These are phyloP conservation scores for Epinephelus cyanopodus DNA, from an alignment of 2,113 vertebrate genomes.

Conservation along the genomic window DNA sequence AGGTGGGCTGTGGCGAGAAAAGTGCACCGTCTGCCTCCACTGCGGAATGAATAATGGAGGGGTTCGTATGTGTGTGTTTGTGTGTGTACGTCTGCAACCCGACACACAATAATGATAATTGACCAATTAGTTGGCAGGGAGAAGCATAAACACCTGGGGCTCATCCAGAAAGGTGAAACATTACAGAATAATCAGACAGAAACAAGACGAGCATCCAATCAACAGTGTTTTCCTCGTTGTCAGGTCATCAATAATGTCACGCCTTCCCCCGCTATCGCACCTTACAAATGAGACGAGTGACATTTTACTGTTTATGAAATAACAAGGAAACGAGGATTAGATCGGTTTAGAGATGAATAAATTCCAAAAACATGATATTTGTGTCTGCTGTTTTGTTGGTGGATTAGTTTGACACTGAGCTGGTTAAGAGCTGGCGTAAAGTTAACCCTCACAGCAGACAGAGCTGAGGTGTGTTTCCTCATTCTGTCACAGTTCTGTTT, in stretches of 20 bases:
- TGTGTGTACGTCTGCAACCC: conserved; percentile 21
- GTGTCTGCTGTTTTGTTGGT: neutral
- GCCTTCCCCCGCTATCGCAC: neutral
- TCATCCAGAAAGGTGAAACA: conserved; percentile 32
- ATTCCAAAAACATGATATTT: neutral
- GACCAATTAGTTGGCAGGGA: conserved; percentile 55
- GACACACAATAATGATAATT: conserved; percentile 48
- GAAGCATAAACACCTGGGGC: conserved; percentile 55
- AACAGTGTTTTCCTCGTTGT: neutral
- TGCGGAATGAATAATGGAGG: conserved; percentile 57
- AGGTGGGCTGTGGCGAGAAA: conserved; percentile 27
- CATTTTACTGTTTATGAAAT: neutral
- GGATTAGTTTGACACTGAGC: neutral
- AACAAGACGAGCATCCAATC: neutral
- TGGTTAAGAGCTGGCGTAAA: too few species aligned
- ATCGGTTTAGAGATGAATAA: too few species aligned
- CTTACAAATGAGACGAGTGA: neutral
- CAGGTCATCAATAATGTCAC: conserved; percentile 32
- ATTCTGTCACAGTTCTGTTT: too few species aligned
- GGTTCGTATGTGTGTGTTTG: neutral
- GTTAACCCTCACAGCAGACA: too few species aligned
- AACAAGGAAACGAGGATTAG: neutral
- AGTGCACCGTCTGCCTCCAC: conserved; percentile 37
- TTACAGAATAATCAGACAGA: conserved; percentile 34
- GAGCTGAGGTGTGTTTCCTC: too few species aligned